These are phyloP conservation scores for Diplogasteroides magnus DNA, from an alignment of 1,140 invertebrate genomes.

Conservation along the genomic window DNA sequence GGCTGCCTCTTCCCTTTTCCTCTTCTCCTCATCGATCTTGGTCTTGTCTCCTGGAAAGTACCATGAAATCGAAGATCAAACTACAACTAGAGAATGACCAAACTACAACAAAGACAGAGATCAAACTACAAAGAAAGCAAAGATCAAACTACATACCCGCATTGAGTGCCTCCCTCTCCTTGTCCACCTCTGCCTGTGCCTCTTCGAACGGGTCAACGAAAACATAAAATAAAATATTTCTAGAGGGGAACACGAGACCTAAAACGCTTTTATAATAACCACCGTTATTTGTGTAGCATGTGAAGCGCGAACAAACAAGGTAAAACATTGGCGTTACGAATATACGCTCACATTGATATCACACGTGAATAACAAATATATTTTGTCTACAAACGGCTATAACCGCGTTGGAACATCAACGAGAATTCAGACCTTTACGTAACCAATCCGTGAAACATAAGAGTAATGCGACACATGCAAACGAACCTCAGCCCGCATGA, in stretches of 20 bases:
- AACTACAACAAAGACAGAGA: too few species aligned
- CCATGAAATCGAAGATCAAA: background rate
- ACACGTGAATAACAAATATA: background rate
- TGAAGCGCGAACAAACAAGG: too few species aligned
- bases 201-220: constrained; percentile 54
- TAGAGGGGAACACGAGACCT: too few species aligned
- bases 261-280: too few species aligned
- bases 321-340: too few species aligned
- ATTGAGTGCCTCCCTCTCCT: constrained; percentile 38
- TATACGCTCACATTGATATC: too few species aligned
- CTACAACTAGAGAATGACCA: too few species aligned
- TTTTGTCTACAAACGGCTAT: too few species aligned
- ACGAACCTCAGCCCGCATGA: constrained; percentile 39
- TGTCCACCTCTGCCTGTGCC: constrained; percentile 33
- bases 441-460: background rate
- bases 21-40: constrained; percentile 13
- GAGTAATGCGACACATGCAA: background rate
- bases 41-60: constrained; percentile 7
- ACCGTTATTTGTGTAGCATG: too few species aligned
- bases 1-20: constrained; percentile 12
- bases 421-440: too few species aligned
- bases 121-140: background rate
- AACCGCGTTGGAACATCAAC: too few species aligned
- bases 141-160: constrained; percentile 6
- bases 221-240: constrained; percentile 14